Conservation (phyloP, 2,113 vertebrate genomes). For the human (Homo sapiens) region DNA sequence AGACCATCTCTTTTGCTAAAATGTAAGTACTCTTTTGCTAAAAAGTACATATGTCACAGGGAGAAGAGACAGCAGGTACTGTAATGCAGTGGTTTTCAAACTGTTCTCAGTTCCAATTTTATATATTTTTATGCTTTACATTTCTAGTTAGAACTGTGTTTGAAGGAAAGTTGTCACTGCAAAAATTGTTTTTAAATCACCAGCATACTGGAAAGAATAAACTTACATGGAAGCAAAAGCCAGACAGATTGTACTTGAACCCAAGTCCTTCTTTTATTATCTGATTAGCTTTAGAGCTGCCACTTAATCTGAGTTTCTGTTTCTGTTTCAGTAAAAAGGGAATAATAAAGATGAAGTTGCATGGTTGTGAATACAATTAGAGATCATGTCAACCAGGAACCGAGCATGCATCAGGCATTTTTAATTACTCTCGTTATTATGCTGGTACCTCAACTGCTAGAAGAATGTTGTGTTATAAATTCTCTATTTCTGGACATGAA, state of each 20-base stretch:
- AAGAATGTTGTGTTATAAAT: background rate
- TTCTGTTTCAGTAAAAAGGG: background rate
- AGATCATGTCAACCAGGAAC: background rate
- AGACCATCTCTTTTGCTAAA: background rate
- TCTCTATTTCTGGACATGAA: background rate
- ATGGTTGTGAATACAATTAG: background rate
- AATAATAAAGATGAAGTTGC: background rate
- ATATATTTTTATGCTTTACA: background rate
- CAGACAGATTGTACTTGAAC: background rate
- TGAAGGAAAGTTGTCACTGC: background rate
- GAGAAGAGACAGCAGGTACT: background rate
- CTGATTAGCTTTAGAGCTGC: background rate
- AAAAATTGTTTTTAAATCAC: conserved; percentile 7
- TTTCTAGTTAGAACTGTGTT: conserved; percentile 34
- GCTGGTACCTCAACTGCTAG: background rate
- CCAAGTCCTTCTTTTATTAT: background rate
- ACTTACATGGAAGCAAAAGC: background rate
- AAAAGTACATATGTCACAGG: background rate
- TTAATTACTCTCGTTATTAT: background rate
- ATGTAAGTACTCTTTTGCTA: background rate
- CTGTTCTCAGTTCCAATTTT: conserved; percentile 24
- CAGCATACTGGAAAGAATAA: background rate
- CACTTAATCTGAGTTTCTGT: conserved; percentile 4
- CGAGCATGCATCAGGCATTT: background rate
- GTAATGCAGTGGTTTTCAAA: background rate